phyloP scores from a whole-genome alignment of 2,113 vertebrate species.

The Xenopus tropicalis region DNA sequence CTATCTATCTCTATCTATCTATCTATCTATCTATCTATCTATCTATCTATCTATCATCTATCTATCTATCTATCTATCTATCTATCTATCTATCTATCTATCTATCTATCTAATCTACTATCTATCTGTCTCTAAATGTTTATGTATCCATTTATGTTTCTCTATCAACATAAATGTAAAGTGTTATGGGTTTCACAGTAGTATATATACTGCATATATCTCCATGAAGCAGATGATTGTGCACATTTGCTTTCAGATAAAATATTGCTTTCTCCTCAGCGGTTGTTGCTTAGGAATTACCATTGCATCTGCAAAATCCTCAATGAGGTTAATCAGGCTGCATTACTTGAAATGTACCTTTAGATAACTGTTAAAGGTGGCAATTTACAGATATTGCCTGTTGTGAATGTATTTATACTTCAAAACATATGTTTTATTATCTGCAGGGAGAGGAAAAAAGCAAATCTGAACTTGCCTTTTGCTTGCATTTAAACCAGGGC shows the following conservation, averaged over 20 bases:
- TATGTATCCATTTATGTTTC: not conserved
- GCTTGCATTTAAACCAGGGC: not conserved
- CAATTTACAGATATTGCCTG: conserved; percentile 18
- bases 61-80: not conserved
- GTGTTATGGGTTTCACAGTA: not conserved
- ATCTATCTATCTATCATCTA: not conserved
- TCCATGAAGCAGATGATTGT: not conserved
- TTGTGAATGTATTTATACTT: conserved; percentile 6
- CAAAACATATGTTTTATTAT: conserved; percentile 8
- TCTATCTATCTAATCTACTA: not conserved
- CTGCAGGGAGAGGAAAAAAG: not conserved
- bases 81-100: not conserved
- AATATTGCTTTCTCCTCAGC: not conserved
- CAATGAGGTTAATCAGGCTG: not conserved
- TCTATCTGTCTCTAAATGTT: not conserved
- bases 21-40: not conserved
- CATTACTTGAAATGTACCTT: not conserved
- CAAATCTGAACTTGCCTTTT: not conserved
- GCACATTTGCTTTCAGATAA: not conserved
- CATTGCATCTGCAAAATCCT: not conserved
- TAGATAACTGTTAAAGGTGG: conserved; percentile 5
- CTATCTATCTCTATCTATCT: not conserved
- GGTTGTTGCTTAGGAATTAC: not conserved
- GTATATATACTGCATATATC: not conserved
- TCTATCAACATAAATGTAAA: conserved; percentile 8